phyloP scores from a whole-genome alignment of 2,888 invertebrate species.

The Eutolmus rufibarbis region DNA sequence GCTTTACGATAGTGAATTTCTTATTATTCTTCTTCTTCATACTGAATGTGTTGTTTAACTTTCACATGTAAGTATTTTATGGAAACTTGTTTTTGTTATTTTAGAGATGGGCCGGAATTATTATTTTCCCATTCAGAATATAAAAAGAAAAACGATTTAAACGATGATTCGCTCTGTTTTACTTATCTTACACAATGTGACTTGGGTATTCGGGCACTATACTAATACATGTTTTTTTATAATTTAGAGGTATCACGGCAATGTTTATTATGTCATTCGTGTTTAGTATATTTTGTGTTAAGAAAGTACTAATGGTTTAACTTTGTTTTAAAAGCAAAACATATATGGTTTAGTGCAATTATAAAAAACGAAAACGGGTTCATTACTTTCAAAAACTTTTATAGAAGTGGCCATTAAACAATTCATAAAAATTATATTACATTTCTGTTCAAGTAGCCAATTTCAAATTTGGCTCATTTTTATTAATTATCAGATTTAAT shows the following conservation, averaged over 20 bases:
- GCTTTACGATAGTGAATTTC: constrained; percentile 31
- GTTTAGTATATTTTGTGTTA: neutral
- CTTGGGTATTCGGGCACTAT: neutral
- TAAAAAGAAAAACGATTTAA: neutral
- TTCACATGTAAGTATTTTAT: constrained; percentile 25
- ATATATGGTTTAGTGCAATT: neutral
- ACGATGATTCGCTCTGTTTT: neutral
- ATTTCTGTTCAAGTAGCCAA: neutral
- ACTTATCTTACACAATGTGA: neutral
- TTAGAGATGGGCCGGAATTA: constrained; percentile 24
- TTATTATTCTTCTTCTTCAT: neutral
- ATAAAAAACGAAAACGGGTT: neutral
- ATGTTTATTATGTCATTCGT: neutral
- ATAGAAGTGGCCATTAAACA: neutral
- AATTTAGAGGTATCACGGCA: neutral
- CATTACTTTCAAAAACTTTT: neutral
- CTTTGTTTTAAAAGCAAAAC: neutral
- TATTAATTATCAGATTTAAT: neutral
- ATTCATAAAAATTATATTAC: neutral
- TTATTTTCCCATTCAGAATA: neutral
- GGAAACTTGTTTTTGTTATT: constrained; percentile 33
- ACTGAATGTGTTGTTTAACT: constrained; percentile 14
- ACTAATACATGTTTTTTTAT: neutral
- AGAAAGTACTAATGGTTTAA: neutral
- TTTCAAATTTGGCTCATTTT: neutral